Percentiles rank a stretch among this genome's conserved stretches.
Conservation (phyloP, 1,140 invertebrate genomes). For the Lepidotrigona ventralis region DNA sequence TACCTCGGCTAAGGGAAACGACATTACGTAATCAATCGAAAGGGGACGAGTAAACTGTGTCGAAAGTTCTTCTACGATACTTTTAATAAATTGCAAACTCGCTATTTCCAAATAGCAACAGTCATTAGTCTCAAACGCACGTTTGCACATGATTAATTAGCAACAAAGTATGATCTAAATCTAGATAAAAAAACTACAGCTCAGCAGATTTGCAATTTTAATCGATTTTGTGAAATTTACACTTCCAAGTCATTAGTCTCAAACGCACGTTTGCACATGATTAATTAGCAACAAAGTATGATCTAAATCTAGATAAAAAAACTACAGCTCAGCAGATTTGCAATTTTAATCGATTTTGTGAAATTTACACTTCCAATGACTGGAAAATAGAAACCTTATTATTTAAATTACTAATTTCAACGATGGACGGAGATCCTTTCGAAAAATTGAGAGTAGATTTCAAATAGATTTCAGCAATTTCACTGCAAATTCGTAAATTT, state of each 20-base stretch:
- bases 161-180: neutral
- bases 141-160: neutral
- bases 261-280: neutral
- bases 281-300: neutral
- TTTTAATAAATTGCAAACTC: neutral
- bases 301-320: neutral
- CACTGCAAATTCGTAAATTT: too few relatives aligned
- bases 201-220: neutral
- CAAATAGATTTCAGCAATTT: too few relatives aligned
- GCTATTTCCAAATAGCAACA: neutral
- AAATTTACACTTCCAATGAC: neutral
- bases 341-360: neutral
- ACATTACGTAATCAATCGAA: constrained; percentile 38
- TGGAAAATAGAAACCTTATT: too few relatives aligned
- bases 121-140: neutral
- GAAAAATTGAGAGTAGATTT: too few relatives aligned
- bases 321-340: neutral
- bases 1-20: neutral
- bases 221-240: neutral
- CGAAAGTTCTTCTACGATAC: constrained; percentile 10
- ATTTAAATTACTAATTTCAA: too few relatives aligned
- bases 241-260: neutral
- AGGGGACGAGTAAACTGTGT: constrained; percentile 18
- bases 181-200: neutral
- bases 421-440: too few relatives aligned